A percentile compares a stretch with the other conserved stretches of the same genome.
These are phyloP conservation scores for Stratiolaelaps scimitus DNA, from an alignment of 1,140 invertebrate genomes.

Conservation along the genomic window DNA sequence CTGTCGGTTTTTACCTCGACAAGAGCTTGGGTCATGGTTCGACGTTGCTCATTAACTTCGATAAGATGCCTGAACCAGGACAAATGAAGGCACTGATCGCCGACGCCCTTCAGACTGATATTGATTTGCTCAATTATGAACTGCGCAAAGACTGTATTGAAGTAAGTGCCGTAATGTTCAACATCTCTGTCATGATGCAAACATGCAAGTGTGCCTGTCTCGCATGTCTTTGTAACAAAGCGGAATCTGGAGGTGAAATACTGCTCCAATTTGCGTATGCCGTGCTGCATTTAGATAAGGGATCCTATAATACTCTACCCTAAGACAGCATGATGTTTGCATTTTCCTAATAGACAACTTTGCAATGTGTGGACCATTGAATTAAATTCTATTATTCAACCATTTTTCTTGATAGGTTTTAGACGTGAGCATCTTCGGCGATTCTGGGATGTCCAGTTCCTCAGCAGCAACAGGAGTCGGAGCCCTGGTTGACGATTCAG, in stretches of 20 bases:
- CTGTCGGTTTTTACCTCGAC: constrained; percentile 16
- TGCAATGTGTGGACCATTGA: too few relatives aligned
- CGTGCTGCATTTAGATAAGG: too few relatives aligned
- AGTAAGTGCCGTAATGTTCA: neutral
- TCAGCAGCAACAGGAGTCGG: neutral
- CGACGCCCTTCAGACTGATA: constrained; percentile 14
- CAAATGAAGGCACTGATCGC: constrained; percentile 21
- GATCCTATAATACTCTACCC: too few relatives aligned
- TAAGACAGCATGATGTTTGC: too few relatives aligned
- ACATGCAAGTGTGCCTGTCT: too few relatives aligned
- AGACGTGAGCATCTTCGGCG: constrained; percentile 9
- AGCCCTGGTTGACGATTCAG: constrained; percentile 8
- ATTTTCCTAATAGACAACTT: too few relatives aligned
- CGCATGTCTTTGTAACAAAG: too few relatives aligned
- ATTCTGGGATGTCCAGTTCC: neutral
- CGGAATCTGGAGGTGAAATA: too few relatives aligned
- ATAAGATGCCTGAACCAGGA: constrained; percentile 7
- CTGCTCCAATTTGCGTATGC: too few relatives aligned
- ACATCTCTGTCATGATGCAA: too few relatives aligned
- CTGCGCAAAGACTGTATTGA: constrained; percentile 24
- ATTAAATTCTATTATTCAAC: too few relatives aligned
- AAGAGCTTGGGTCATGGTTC: constrained; percentile 19
- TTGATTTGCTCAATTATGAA: constrained; percentile 25
- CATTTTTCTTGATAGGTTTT: neutral
- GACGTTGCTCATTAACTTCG: constrained; percentile 25